Evolutionary conservation across 2,888 invertebrate genomes (phyloP).

Genomic region (Drosophila anceps): DNA sequence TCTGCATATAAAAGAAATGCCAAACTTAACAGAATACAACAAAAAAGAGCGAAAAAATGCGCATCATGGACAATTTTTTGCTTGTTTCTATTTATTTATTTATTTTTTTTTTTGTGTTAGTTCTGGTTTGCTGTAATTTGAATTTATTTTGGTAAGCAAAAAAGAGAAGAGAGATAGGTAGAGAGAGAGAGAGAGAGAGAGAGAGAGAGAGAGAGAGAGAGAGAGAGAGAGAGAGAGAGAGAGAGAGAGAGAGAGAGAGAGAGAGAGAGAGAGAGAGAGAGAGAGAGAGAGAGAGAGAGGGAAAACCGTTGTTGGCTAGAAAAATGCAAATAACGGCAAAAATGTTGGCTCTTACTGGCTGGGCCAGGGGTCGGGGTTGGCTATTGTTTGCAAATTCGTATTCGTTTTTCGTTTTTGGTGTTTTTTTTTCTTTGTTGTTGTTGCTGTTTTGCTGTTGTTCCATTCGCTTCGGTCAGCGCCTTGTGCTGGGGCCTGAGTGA

Average conservation of each 20-base stretch:
- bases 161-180: background rate
- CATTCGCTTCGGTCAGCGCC: slow-evolving; percentile 39
- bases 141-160: slow-evolving; percentile 62
- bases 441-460: slow-evolving; percentile 8
- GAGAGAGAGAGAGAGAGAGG: background rate
- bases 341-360: slow-evolving; percentile 45
- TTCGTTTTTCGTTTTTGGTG: slow-evolving; percentile 61
- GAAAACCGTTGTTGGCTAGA: slow-evolving; percentile 18
- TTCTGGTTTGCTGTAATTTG: slow-evolving; percentile 44
- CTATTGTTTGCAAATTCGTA: slow-evolving; percentile 70
- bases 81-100: slow-evolving; percentile 12
- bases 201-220: background rate
- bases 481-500: slow-evolving; percentile 51
- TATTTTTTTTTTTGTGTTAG: slow-evolving; percentile 5
- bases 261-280: too few relatives aligned
- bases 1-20: slow-evolving; percentile 17
- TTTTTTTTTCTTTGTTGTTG: slow-evolving; percentile 16
- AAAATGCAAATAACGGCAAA: slow-evolving; percentile 69
- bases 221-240: too few relatives aligned
- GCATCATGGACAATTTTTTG: slow-evolving; percentile 23
- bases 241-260: too few relatives aligned
- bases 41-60: slow-evolving; percentile 21
- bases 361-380: slow-evolving; percentile 11
- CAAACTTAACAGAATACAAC: slow-evolving; percentile 11
- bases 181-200: background rate